These are phyloP conservation scores for Strigops habroptila DNA, from an alignment of 2,113 vertebrate species.

Conservation along the genomic window DNA sequence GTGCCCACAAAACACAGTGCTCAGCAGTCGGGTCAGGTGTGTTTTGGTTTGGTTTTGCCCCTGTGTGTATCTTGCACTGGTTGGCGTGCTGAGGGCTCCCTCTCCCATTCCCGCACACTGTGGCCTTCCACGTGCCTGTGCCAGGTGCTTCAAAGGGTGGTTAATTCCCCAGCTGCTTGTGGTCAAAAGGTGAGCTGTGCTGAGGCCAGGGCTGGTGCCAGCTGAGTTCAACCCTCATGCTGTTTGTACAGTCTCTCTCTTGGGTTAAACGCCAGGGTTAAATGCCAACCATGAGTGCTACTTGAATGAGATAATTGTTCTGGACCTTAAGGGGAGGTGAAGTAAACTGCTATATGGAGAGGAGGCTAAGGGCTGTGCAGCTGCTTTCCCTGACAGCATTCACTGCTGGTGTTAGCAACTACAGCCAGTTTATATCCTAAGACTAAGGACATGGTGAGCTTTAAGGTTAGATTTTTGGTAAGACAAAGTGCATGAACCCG, in stretches of 20 bases:
- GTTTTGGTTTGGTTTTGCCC: neutral
- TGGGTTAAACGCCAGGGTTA: neutral
- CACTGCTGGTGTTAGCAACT: neutral
- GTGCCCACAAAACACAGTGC: neutral
- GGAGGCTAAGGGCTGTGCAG: neutral
- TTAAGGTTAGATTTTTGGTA: neutral
- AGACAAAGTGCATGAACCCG: neutral
- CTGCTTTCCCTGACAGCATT: neutral
- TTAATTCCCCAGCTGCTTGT: neutral
- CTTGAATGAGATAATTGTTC: neutral
- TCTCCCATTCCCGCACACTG: accelerated
- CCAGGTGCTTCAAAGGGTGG: accelerated
- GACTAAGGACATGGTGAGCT: neutral
- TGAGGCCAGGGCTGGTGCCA: neutral
- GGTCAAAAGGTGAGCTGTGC: neutral
- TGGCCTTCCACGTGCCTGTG: accelerated
- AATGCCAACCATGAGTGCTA: accelerated
- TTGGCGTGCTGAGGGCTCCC: accelerated
- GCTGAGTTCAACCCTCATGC: neutral
- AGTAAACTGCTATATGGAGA: neutral
- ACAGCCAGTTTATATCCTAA: neutral
- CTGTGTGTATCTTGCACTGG: accelerated
- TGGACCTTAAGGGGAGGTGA: neutral
- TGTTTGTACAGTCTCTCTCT: neutral
- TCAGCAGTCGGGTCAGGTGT: accelerated